Base-by-base conservation (phyloP, 2,797 vertebrate species). In the Schizothorax lantsangensis region DNA sequence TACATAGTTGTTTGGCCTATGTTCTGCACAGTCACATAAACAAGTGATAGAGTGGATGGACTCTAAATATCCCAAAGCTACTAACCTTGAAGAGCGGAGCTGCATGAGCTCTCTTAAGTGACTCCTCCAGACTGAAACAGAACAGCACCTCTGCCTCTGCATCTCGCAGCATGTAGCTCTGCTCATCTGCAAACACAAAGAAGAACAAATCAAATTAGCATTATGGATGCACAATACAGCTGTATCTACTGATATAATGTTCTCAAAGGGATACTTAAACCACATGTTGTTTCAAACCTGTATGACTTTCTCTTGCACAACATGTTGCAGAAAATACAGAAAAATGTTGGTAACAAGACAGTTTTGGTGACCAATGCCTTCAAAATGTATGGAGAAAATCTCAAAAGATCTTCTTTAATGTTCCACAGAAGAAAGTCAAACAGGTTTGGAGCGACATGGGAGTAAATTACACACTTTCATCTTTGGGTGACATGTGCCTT, bases 81-180 rank as follows among this genome's bases (percentile, higher is more conserved):
- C 88, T 86, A 90, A 99, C 98, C 97, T 99, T 99, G 87, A 99
- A 99, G 19, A 99, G 96, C 0, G 96, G 96, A 73, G 97, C 92
- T 7, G 90, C 91, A 40, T 96, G 97, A 8, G 98, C 98, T 93
- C 96, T 96, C 92, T 97, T 98, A 0, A 99, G 91, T 1, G 98
- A 98, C 88, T 99, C 98, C 85, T 99, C 98, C 91, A 99, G 94
- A 89, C 96, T 99, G 91, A 99, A 99, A 86, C 94, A 95, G 93
- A 99, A 99, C 49, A 99, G 94, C 62, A 99, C 98, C 88, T 99
- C 98, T 0, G 98, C 98, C 93, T 99, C 98, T 0, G 97, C 97
- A 43, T 99, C 98, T 84, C 96, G 95, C 86, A 99, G 95, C 69
- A 95, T 93, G 86, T 96, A 97, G 89, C 90, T 96, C 93, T 98